A percentile compares a stretch with the other conserved stretches of the same genome.
Evolutionary conservation across 53 echinoderm and acorn worm species (phyloP).

Genomic region (Luidia sarsii): DNA sequence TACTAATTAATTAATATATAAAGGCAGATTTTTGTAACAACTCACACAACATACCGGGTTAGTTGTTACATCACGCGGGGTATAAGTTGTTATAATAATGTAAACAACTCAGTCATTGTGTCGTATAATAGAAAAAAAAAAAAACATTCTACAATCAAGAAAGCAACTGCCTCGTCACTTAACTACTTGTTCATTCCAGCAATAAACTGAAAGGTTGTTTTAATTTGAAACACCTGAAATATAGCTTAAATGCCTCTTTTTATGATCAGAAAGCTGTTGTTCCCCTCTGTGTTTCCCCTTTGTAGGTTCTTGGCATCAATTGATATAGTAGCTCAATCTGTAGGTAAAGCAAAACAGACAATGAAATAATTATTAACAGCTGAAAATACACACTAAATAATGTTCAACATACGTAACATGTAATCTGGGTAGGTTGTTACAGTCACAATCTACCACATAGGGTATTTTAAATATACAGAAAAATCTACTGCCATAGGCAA

Average conservation of each 20-base stretch:
- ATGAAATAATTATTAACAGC: not conserved
- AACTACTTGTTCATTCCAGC: constrained; percentile 26
- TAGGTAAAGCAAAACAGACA: constrained; percentile 1
- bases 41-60: not conserved
- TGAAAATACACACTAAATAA: not conserved
- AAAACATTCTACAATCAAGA: constrained; percentile 3
- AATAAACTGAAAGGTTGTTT: constrained; percentile 6
- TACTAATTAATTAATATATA: constrained; percentile 15
- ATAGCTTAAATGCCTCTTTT: constrained; percentile 10
- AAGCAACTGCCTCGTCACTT: constrained; percentile 12
- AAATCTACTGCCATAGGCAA: constrained; percentile 3
- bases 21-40: constrained; percentile 7
- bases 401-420: constrained; percentile 18
- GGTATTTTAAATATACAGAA: constrained; percentile 2
- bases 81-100: constrained; percentile 16
- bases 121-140: not conserved
- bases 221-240: constrained; percentile 17
- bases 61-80: constrained; percentile 6
- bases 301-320: not conserved
- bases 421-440: constrained; percentile 6
- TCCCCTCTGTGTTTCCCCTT: not conserved
- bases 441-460: constrained; percentile 6
- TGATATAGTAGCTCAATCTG: not conserved
- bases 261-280: constrained; percentile 3
- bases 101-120: constrained; percentile 17